These are phyloP conservation scores for Ovis aries DNA, from an alignment of 2,113 vertebrate species.

Conservation along the genomic window ARS-UI_Ramb_v3.0 NC_056074.1:6813001-6813500, in stretches of 20 bases:
- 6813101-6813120: neutral
- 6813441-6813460: neutral
- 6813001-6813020: neutral
- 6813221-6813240: neutral
- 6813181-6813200: accelerated
- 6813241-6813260: neutral
- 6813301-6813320: neutral
- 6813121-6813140: neutral
- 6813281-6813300: neutral
- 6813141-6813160: neutral
- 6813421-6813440: neutral
- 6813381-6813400: neutral
- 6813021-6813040: neutral
- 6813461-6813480: neutral
- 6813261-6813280: neutral
- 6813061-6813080: neutral
- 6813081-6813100: neutral
- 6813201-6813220: neutral
- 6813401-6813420: neutral
- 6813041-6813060: neutral
- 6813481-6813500: neutral
- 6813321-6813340: neutral
- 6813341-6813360: neutral
- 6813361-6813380: neutral
- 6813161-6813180: neutral